phyloP scores from a whole-genome alignment of 2,113 vertebrate species.

The Gobiocypris rarus region DNA sequence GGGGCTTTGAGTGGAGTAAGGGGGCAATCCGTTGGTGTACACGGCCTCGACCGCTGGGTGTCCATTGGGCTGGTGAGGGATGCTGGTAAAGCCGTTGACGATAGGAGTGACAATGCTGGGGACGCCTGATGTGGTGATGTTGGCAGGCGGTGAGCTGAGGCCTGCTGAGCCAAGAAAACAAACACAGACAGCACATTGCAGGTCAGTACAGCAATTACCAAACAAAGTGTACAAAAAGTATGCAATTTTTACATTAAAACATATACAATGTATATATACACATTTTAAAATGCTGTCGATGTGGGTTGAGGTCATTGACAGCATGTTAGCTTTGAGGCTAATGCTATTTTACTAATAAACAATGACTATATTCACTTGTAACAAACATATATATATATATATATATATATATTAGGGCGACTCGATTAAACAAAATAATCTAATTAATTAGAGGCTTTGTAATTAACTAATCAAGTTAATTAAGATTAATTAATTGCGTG shows the following conservation, averaged over 20 bases:
- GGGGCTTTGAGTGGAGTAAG: slow-evolving; percentile 96
- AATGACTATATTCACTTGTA: too few species aligned
- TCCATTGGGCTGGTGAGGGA: slow-evolving; percentile 90
- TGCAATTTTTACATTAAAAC: not conserved
- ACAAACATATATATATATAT: too few species aligned
- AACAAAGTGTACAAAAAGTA: not conserved
- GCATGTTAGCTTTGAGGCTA: too few species aligned
- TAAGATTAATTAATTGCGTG: too few species aligned
- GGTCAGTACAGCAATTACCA: not conserved
- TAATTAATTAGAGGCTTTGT: too few species aligned
- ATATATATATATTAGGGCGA: too few species aligned
- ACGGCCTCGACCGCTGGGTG: slow-evolving; percentile 92
- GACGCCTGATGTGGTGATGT: slow-evolving; percentile 86
- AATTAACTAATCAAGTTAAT: too few species aligned
- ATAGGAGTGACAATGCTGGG: slow-evolving; percentile 93
- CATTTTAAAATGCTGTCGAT: not conserved
- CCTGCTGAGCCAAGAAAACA: slow-evolving; percentile 73
- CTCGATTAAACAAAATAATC: too few species aligned
- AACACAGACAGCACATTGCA: not conserved
- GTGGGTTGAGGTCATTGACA: not conserved
- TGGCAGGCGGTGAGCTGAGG: slow-evolving; percentile 91
- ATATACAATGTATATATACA: not conserved
- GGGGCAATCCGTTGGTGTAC: slow-evolving; percentile 92
- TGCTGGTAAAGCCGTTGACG: slow-evolving; percentile 91
- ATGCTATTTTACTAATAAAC: too few species aligned